phyloP scores from a whole-genome alignment of 2,113 vertebrate species.

The Onychostoma macrolepis region DNA sequence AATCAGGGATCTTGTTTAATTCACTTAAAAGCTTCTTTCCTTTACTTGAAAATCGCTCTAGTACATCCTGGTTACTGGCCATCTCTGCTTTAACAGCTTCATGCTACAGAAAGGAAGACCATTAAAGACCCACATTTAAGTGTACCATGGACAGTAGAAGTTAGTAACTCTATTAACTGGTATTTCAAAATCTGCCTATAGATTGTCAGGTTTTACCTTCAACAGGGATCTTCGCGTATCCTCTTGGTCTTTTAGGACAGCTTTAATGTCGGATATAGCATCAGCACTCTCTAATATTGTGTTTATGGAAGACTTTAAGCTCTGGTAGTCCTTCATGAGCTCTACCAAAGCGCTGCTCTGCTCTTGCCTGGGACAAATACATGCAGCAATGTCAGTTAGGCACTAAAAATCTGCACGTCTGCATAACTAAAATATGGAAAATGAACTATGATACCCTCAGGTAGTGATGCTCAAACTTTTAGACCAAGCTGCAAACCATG shows the following conservation, averaged over 20 bases:
- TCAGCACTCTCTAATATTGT: constrained; percentile 82
- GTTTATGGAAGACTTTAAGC: constrained; percentile 79
- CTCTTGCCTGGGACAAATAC: constrained; percentile 80
- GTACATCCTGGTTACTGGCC: constrained; percentile 81
- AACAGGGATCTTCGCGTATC: constrained; percentile 84
- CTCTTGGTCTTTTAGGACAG: constrained; percentile 84
- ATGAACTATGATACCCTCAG: background rate
- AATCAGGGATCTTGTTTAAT: constrained; percentile 85
- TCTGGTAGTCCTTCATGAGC: constrained; percentile 89
- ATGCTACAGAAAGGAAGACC: constrained; percentile 74
- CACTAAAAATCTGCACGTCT: background rate
- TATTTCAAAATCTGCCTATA: background rate
- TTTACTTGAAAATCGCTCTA: constrained; percentile 88
- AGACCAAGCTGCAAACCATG: background rate
- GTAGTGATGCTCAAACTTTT: background rate
- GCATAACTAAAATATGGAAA: background rate
- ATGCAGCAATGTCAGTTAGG: background rate
- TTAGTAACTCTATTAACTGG: background rate
- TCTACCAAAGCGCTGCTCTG: constrained; percentile 85
- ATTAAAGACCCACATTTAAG: background rate
- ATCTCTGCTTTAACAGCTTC: constrained; percentile 85
- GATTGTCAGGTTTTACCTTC: constrained; percentile 76
- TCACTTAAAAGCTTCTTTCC: constrained; percentile 87
- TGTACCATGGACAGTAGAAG: background rate
- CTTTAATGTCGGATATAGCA: constrained; percentile 76